Percentiles rank a stretch among this genome's conserved stretches.
phyloP scores from a whole-genome alignment of 1,140 invertebrate species.

The Platyscapa corneri region DNA sequence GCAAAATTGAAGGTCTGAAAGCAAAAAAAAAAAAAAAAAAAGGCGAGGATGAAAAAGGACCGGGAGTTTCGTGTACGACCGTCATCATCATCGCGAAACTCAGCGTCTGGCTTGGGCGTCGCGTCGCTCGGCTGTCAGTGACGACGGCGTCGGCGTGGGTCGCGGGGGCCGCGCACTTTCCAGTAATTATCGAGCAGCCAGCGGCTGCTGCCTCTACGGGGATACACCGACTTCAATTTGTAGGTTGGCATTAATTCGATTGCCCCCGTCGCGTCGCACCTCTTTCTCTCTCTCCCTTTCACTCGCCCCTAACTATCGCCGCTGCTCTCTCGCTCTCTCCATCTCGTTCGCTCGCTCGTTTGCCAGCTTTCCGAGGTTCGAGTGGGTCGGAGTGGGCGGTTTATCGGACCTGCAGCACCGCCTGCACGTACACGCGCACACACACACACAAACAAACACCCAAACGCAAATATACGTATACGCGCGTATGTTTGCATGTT shows the following conservation, averaged over 20 bases:
- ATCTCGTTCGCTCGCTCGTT: background rate
- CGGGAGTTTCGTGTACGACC: background rate
- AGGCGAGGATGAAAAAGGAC: background rate
- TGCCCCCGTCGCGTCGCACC: conserved; percentile 60
- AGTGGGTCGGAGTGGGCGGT: conserved; percentile 53
- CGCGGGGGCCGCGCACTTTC: conserved; percentile 58
- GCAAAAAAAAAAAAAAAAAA: background rate
- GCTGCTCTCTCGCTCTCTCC: background rate
- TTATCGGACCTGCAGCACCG: conserved; percentile 59
- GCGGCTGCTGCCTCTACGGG: conserved; percentile 55
- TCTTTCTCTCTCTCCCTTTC: conserved; percentile 16
- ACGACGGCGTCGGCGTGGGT: background rate
- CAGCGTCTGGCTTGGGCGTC: conserved; percentile 11
- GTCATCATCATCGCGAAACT: background rate
- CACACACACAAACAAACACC: no score
- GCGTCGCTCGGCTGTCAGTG: conserved; percentile 20
- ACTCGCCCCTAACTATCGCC: background rate
- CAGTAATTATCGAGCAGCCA: conserved; percentile 67
- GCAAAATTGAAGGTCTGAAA: background rate
- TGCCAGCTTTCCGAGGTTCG: conserved; percentile 54
- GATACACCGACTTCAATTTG: conserved; percentile 69
- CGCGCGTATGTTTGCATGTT: no score
- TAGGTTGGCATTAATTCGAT: conserved; percentile 72
- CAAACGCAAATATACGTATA: no score
- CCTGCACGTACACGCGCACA: background rate